These are phyloP conservation scores for Rana temporaria DNA, from an alignment of 2,113 vertebrate species.

Conservation along the genomic window DNA sequence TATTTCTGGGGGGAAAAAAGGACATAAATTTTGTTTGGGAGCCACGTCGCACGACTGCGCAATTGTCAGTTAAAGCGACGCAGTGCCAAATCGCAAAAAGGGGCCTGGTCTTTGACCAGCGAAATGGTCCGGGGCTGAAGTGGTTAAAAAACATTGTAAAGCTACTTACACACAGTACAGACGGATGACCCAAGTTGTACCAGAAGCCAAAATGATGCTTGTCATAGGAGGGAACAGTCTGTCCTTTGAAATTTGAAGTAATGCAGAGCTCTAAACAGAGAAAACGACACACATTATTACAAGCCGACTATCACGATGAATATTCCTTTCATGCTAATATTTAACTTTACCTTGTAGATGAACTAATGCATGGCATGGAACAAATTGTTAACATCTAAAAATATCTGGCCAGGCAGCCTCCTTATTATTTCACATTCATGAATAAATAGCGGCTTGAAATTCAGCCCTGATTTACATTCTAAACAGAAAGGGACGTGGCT, in stretches of 20 bases:
- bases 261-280: conserved; percentile 86
- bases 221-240: conserved; percentile 84
- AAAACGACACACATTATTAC: neutral
- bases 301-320: no score
- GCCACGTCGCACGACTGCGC: no score
- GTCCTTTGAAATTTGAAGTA: conserved; percentile 93
- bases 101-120: no score
- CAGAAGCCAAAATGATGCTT: conserved; percentile 94
- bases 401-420: neutral
- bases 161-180: conserved; percentile 89
- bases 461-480: neutral
- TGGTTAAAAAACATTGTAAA: no score
- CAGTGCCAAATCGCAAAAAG: no score
- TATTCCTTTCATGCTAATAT: neutral
- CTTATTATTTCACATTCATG: conserved; percentile 15
- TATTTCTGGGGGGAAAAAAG: no score
- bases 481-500: neutral
- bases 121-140: no score
- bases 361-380: neutral
- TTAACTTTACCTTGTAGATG: neutral
- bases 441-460: neutral
- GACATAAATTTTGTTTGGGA: no score
- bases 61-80: no score
- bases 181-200: conserved; percentile 86
- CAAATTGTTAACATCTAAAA: neutral